Evolutionary conservation across 2,113 vertebrate genomes (phyloP), one percentile per base, ranked within the genome.

Genomic region (Acanthochromis polyacanthus): DNA sequence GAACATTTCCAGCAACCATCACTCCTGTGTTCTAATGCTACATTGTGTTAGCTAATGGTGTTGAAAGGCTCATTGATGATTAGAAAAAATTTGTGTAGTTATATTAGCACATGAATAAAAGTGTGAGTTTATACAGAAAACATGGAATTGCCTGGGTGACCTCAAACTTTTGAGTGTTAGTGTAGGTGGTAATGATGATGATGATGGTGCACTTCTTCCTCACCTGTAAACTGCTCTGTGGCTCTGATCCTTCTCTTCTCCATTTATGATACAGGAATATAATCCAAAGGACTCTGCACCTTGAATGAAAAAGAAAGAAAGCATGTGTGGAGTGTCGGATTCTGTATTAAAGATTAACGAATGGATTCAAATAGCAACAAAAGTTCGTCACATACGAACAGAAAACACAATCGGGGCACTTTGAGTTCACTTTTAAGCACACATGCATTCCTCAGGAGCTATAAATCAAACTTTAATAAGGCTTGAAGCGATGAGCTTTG

Each of bases 241-340:
- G 19, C 95, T 99, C 94, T 99, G 98, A 82, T 98, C 97, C 86
- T 94, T 94, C 77, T 99, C 97, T 78, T 98, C 96, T 38, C 98
- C 98, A 0, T 99, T 97, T 90, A 99, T 97, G 84, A 97, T 23
- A 16, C 98, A 99, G 48, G 98, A 97, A 87, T 96, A 98, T 66
- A 99, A 89, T 30, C 98, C 97, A 0, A 99, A 99, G n/a, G 97
- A 99, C 85, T 99, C 98, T 0, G 98, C 96, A 92, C 97, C 98
- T 98, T 84, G 0, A 8, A 86, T 71, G 38, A n/a, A 20, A 45
- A 57, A 9, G 38, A 1, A 12, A 4, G 25, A 14, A 28, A 30
- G 4, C 6, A 6, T 30, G 30, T 19, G 14, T 2, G 6, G 1
- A n/a, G 50, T 17, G 22, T 14, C 36, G 55, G 25, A 3, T 15